Evolutionary conservation across 1,140 invertebrate species (phyloP).

Genomic region (Drosophila melanica): DNA sequence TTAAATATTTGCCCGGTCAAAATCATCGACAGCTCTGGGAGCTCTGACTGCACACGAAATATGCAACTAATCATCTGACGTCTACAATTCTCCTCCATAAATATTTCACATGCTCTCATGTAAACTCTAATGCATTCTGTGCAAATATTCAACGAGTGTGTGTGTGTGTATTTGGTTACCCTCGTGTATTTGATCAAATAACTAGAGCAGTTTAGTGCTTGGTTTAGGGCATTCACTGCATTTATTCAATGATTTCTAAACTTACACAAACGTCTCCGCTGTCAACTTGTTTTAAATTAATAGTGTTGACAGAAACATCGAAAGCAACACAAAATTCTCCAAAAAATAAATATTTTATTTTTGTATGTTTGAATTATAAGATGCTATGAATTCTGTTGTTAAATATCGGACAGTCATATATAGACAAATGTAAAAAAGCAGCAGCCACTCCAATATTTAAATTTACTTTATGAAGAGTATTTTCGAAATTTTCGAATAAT

Average conservation of each 20-base stretch:
- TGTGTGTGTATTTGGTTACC: conserved; percentile 15
- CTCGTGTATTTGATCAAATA: conserved; percentile 25
- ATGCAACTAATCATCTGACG: conserved; percentile 79
- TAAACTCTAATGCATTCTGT: conserved; percentile 58
- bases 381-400: background rate
- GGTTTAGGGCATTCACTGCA: background rate
- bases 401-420: background rate
- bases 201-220: background rate
- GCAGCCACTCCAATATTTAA: background rate
- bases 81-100: conserved; percentile 63
- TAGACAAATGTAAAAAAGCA: background rate
- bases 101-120: conserved; percentile 74
- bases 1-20: conserved; percentile 76
- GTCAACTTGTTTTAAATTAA: conserved; percentile 6
- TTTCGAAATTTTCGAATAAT: no score
- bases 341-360: background rate
- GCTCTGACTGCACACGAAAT: conserved; percentile 48
- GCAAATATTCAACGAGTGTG: conserved; percentile 56
- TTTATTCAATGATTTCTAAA: background rate
- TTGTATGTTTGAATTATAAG: no score
- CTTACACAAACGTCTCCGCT: background rate
- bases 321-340: background rate
- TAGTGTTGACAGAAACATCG: background rate
- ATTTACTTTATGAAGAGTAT: background rate
- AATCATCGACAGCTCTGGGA: conserved; percentile 60